Conservation (phyloP, 2,888 invertebrate genomes). For the Epicampocera succincta region DNA sequence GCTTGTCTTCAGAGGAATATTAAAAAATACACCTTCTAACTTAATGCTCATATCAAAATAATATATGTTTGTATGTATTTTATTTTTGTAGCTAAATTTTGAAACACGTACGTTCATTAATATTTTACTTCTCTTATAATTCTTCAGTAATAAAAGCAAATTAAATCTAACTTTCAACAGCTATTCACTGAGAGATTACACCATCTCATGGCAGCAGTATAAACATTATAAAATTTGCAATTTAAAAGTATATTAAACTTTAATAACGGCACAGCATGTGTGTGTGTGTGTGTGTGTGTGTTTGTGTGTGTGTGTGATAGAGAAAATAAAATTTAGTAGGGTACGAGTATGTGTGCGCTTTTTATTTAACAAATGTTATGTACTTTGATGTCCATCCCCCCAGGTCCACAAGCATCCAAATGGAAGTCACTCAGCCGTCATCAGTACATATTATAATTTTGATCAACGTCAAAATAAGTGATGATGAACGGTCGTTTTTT, state of each 20-base stretch:
- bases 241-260: conserved; percentile 11
- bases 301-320: too few relatives aligned
- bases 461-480: conserved; percentile 53
- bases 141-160: conserved; percentile 17
- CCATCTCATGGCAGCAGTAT: too few relatives aligned
- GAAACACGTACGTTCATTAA: too few relatives aligned
- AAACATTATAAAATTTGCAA: too few relatives aligned
- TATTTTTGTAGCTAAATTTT: too few relatives aligned
- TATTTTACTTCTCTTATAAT: too few relatives aligned
- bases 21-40: too few relatives aligned
- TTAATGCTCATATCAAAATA: too few relatives aligned
- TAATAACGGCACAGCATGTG: conserved; percentile 13
- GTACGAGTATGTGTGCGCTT: background rate
- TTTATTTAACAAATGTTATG: background rate
- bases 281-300: too few relatives aligned
- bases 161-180: background rate
- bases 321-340: conserved; percentile 18
- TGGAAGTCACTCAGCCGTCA: conserved; percentile 33
- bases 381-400: conserved; percentile 28
- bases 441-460: conserved; percentile 49
- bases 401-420: conserved; percentile 21
- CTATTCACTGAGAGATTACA: too few relatives aligned
- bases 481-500: conserved; percentile 54
- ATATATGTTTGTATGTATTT: too few relatives aligned
- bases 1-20: too few relatives aligned